Evolutionary conservation across 2,888 invertebrate species (phyloP).

Genomic region (Cryptocephalus moraei): DNA sequence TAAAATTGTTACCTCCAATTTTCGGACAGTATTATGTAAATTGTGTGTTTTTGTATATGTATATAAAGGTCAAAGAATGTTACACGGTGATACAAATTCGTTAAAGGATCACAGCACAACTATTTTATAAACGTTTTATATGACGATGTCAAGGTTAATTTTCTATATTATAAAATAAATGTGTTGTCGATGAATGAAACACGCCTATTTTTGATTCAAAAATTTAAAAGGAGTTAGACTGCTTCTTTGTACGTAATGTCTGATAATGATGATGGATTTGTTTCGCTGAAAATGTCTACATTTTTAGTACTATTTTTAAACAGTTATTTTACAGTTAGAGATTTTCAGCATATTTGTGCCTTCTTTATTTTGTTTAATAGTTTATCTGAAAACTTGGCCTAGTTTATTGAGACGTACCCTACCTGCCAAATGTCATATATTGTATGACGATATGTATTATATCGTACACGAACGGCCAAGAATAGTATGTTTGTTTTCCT

Average conservation of each 20-base stretch:
- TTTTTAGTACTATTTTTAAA: conserved; percentile 9
- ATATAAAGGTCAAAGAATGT: no score
- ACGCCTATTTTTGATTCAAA: neutral
- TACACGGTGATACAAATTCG: neutral
- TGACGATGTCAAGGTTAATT: neutral
- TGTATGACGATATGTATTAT: no score
- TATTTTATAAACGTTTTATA: neutral
- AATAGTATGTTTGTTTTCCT: no score
- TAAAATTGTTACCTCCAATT: no score
- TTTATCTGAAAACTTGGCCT: conserved; percentile 20
- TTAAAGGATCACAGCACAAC: neutral
- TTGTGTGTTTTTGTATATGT: no score
- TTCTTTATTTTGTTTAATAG: conserved; percentile 20
- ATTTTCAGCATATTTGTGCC: conserved; percentile 25
- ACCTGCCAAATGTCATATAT: no score
- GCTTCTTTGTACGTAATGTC: conserved; percentile 15
- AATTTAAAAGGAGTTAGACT: conserved; percentile 24
- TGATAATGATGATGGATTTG: conserved; percentile 9
- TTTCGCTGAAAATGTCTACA: conserved; percentile 21
- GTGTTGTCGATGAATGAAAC: neutral
- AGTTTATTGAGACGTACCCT: conserved; percentile 5
- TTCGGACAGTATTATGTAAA: no score
- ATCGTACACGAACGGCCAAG: no score
- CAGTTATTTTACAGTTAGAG: conserved; percentile 9
- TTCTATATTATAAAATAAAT: conserved; percentile 2